phyloP scores from a whole-genome alignment of 2,888 invertebrate species.

The Hydrotaea diabolus region DNA sequence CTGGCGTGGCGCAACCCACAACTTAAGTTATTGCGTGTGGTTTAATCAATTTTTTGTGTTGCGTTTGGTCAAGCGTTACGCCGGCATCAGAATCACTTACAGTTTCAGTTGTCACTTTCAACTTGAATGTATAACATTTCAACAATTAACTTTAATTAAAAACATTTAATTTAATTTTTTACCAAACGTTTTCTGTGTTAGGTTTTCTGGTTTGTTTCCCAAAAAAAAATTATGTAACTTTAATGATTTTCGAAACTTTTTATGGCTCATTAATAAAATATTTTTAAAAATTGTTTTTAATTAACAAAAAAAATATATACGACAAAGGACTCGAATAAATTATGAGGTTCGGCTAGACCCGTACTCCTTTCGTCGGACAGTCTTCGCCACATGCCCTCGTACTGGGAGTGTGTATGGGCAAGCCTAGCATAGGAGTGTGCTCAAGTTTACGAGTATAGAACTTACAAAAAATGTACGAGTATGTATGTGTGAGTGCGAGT shows the following conservation, averaged over 20 bases:
- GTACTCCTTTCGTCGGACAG: no score
- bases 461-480: no score
- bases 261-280: conserved; percentile 27
- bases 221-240: conserved; percentile 2
- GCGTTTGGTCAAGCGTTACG: neutral
- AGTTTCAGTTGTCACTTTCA: neutral
- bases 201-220: neutral
- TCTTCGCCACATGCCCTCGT: no score
- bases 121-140: neutral
- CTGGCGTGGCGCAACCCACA: neutral
- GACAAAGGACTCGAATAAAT: conserved; percentile 14
- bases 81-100: neutral
- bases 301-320: neutral
- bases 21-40: neutral
- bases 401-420: neutral
- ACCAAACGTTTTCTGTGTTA: neutral
- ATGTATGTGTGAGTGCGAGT: neutral
- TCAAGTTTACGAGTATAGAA: no score
- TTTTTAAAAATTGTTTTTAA: conserved; percentile 25
- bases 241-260: conserved; percentile 7
- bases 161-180: neutral
- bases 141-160: conserved; percentile 30
- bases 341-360: neutral
- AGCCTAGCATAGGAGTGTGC: neutral
- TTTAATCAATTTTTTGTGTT: neutral